These are phyloP conservation scores for Natrix natrix DNA, from an alignment of 2,797 vertebrate species.

Conservation along the genomic window DNA sequence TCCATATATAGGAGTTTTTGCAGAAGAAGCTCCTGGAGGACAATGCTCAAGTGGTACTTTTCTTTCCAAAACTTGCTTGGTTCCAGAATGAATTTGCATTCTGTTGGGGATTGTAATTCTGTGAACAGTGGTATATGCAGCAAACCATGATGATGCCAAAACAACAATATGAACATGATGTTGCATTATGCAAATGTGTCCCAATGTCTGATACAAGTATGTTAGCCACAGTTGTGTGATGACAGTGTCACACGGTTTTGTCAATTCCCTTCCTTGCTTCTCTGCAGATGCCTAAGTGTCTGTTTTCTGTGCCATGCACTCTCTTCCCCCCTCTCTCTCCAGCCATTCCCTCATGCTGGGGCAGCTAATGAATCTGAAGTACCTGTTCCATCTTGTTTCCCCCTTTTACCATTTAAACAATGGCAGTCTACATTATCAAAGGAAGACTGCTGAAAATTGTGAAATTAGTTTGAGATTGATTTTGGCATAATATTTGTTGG, in stretches of 20 bases:
- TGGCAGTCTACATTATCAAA: too few species aligned
- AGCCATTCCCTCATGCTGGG: neutral
- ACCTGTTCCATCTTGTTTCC: neutral
- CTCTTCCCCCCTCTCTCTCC: neutral
- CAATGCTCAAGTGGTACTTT: neutral
- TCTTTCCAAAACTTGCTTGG: neutral
- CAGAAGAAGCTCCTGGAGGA: neutral
- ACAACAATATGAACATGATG: neutral
- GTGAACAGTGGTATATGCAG: neutral
- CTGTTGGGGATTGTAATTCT: neutral
- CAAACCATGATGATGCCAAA: neutral
- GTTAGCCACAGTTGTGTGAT: neutral
- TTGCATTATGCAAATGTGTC: neutral
- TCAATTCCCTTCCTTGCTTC: neutral
- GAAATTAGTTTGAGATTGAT: neutral
- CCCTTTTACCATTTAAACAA: neutral
- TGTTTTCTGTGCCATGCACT: neutral
- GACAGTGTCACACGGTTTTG: neutral
- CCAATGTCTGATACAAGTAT: neutral
- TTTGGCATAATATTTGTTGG: neutral
- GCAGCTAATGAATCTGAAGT: neutral
- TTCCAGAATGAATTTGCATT: neutral
- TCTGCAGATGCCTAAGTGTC: neutral
- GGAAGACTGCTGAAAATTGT: neutral
- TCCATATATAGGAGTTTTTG: neutral